Evolutionary conservation across 2,113 vertebrate genomes (phyloP), one percentile per base, ranked within the genome.

Genomic region (Mustela nigripes): DNA sequence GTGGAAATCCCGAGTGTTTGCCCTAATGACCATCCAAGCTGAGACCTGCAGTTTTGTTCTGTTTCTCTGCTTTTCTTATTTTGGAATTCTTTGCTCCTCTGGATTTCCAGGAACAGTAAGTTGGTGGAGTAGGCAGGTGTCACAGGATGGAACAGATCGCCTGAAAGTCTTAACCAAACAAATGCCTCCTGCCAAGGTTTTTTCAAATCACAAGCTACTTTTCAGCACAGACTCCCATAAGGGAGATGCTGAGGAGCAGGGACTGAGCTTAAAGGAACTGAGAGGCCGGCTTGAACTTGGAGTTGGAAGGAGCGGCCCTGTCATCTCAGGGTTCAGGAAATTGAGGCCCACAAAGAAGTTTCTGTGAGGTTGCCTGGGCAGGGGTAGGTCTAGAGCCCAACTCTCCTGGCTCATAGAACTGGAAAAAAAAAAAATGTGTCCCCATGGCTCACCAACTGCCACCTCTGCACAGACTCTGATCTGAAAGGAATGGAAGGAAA

Each of bases 101-200:
- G 18, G 39, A 33, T 58, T 24, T 53, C 31, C 73, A 16, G 22
- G 1, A 74, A 7, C 2, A 5, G n/a, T 50, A 67, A 96, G n/a
- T 11, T 1, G 14, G 60, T 48, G 2, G 33, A 86, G 84, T 69
- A 65, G 48, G 39, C 48, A 53, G 33, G 58, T 56, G 4, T 19
- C 31, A 56, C 33, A 69, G 87, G 69, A 69, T 0, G 4, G 53
- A 53, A 53, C 6, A 24, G 33, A 45, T 33, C 18, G 5, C 36
- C 39, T 10, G n/a, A 39, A 84, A 83, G 22, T 56, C 33, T 48
- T 11, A 16, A 11, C 1, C 28, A 74, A 69, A 74, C 5, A 9
- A 74, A 4, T 21, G 4, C 7, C 18, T 22, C 16, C n/a, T 0
- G 0, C 6, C 50, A 19, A 16, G 11, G 4, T 58, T 71, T 73